Evolutionary conservation across 2,888 invertebrate species (phyloP).

Genomic region (Hyles lineata): DNA sequence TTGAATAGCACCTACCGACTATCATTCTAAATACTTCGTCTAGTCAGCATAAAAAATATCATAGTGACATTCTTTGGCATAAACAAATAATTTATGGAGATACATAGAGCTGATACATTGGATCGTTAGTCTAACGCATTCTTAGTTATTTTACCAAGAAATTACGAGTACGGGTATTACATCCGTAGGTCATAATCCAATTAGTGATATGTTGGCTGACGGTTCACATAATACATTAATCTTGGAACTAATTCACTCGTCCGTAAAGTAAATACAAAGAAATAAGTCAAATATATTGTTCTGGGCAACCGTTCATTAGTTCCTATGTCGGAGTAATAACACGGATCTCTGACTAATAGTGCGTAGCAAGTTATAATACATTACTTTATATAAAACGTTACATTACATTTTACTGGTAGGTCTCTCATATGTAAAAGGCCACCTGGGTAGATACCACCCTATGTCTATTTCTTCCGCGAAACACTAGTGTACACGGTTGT

Average conservation of each 20-base stretch:
- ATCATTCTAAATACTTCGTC: too few species aligned
- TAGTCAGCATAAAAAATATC: too few species aligned
- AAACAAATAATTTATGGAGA: too few species aligned
- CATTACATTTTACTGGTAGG: too few species aligned
- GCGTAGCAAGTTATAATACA: neutral
- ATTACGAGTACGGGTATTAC: neutral
- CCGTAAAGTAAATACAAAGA: neutral
- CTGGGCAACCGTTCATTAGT: constrained; percentile 5
- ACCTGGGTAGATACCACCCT: too few species aligned
- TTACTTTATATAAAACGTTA: neutral
- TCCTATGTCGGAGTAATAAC: neutral
- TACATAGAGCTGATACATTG: too few species aligned
- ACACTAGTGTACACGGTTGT: too few species aligned
- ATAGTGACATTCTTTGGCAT: too few species aligned
- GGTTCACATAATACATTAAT: neutral
- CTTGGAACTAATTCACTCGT: neutral
- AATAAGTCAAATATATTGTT: constrained; percentile 9
- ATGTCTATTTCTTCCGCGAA: too few species aligned
- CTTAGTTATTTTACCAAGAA: neutral
- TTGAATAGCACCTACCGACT: too few species aligned
- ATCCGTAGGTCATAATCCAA: neutral
- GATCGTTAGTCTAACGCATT: neutral
- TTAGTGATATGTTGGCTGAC: neutral
- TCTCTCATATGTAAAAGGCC: too few species aligned
- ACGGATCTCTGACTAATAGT: neutral